These are phyloP conservation scores for Rhynchonycteris naso DNA, from an alignment of 2,797 vertebrate genomes.

Conservation along the genomic window DNA sequence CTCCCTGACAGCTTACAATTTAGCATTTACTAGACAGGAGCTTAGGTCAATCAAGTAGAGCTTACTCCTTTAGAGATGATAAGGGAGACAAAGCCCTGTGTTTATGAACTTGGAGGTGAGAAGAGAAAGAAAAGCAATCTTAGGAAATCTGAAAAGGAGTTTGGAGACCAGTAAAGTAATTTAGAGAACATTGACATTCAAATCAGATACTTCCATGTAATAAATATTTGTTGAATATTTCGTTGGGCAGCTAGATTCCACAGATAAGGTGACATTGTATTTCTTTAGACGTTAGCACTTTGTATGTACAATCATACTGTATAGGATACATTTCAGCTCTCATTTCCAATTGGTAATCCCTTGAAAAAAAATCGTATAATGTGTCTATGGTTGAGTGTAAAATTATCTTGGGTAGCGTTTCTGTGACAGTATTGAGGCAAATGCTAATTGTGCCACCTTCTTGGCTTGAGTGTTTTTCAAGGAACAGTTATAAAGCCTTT, in stretches of 20 bases:
- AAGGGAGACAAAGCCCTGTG: conserved; percentile 56
- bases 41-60: conserved; percentile 40
- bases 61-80: conserved; percentile 57
- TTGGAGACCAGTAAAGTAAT: conserved; percentile 59
- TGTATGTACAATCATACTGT: conserved; percentile 52
- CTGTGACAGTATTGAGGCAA: conserved; percentile 69
- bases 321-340: conserved; percentile 78
- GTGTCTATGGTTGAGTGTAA: conserved; percentile 69
- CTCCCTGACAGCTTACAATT: conserved; percentile 34
- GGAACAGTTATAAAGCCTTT: conserved; percentile 63
- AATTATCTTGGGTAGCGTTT: conserved; percentile 61
- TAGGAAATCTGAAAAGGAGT: conserved; percentile 67
- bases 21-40: conserved; percentile 3
- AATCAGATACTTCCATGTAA: conserved; percentile 74
- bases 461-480: conserved; percentile 63
- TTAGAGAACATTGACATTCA: conserved; percentile 65
- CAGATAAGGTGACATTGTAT: conserved; percentile 66
- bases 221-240: conserved; percentile 76
- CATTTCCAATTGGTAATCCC: conserved; percentile 69
- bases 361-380: conserved; percentile 59
- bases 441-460: conserved; percentile 73
- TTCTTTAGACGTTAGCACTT: conserved; percentile 67
- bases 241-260: conserved; percentile 70
- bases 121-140: conserved; percentile 71
- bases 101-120: conserved; percentile 71